Base-by-base conservation (phyloP, 2,797 vertebrate genomes). In the Morelia viridis region DNA sequence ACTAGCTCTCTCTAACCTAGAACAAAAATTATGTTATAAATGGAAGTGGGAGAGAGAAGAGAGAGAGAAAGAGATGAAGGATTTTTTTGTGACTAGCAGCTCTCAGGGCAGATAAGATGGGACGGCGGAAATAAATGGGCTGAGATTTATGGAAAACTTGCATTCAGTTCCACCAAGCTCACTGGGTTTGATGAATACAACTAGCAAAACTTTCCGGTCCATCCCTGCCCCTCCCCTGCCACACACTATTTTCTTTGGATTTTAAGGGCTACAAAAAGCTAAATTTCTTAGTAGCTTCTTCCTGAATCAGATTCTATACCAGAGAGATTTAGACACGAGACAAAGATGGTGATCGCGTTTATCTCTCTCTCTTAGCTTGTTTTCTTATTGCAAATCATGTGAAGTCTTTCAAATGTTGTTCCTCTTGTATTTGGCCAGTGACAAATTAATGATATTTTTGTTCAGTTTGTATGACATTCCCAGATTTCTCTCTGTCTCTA, bases 151-250 rank as follows among this genome's bases (percentile, higher is more conserved):
- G 94, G 95, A 96, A 90, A 95, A 95, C 62, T 87, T 90, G 65
- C 93, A 93, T 97, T 96, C 93, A 95, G 46, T 19, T 90, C 68
- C 88, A 93, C 94, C 95, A 93, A 94, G 57, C 53, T 94, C 83
- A 88, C 71, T 96, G 95, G 95, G 96, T 93, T 91, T 92, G 91
- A 84, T 95, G 94, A 96, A 97, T 94, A 92, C 92, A 94, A 76
- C 7, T 15, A 89, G 12, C 35, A 92, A 90, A 94, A 22, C n/a
- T 93, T 90, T 91, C 9, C 26, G 2, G 17, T 8, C 50, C 4
- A 17, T 61, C 12, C 1, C 56, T 41, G 6, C 10, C 57, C 3
- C 0, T 50, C 50, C 7, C 50, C 50, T 50, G 50, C 50, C 50
- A 50, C 7, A 7, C 50, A 50, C 50, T 50, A 50, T 50, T 46